Percentiles rank a stretch among this genome's conserved stretches.
Evolutionary conservation across 2,113 vertebrate species (phyloP).

Genomic region (Cacatua alba): DNA sequence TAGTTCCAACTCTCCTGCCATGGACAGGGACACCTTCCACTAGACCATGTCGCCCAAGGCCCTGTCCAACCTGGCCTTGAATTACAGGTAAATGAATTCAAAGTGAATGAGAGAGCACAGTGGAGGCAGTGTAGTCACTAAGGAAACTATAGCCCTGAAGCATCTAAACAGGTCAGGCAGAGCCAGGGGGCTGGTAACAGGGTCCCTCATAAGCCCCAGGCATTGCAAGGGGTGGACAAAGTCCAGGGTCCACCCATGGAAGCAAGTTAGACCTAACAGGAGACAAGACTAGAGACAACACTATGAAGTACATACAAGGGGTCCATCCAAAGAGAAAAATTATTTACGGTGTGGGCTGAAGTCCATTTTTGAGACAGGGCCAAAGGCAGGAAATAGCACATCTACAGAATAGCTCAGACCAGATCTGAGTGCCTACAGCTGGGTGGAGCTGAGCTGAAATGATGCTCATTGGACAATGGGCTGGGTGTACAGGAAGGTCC

Average conservation of each 20-base stretch:
- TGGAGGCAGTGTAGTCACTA: not conserved
- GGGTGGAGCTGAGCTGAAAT: not conserved
- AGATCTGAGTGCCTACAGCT: not conserved
- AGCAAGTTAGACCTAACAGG: not conserved
- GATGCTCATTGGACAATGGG: fast-evolving
- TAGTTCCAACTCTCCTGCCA: not conserved
- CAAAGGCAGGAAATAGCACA: not conserved
- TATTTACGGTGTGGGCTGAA: too few species aligned
- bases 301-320: fast-evolving
- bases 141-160: not conserved
- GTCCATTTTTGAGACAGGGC: not conserved
- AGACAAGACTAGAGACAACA: not conserved
- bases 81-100: not conserved
- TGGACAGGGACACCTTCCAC: not conserved
- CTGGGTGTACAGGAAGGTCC: not conserved
- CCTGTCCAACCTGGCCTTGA: not conserved
- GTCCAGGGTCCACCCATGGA: not conserved
- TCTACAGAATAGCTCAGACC: not conserved
- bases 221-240: not conserved
- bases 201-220: not conserved
- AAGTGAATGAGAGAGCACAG: not conserved
- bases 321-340: not conserved
- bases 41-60: not conserved
- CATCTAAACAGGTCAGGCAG: not conserved
- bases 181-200: not conserved